These are phyloP conservation scores for Terebella lapidaria DNA, from an alignment of 2,888 invertebrate genomes.

Conservation along the genomic window DNA sequence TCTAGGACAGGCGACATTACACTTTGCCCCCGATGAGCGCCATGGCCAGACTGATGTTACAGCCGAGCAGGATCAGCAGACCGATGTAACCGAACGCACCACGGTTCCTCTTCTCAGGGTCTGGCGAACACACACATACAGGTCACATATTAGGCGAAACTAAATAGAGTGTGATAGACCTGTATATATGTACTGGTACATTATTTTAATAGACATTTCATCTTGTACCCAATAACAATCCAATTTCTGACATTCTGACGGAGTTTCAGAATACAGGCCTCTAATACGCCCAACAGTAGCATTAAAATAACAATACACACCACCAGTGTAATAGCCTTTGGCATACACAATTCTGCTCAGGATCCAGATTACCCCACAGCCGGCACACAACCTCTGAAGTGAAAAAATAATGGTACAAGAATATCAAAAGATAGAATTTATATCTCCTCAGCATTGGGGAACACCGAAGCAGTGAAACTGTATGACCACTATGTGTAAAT, in stretches of 20 bases:
- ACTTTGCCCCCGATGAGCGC: constrained; percentile 14
- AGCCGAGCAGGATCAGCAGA: constrained; percentile 34
- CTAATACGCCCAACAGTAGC: too few species aligned
- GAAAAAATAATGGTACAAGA: too few species aligned
- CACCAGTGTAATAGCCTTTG: constrained; percentile 54
- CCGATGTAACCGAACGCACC: constrained; percentile 47
- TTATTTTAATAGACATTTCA: too few species aligned
- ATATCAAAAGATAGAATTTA: too few species aligned
- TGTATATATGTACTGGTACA: too few species aligned
- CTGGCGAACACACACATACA: constrained; percentile 23
- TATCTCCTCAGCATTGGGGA: too few species aligned
- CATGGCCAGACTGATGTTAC: constrained; percentile 11
- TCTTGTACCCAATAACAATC: too few species aligned
- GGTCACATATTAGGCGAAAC: not conserved
- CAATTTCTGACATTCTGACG: too few species aligned
- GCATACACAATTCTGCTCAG: constrained; percentile 54
- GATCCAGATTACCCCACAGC: constrained; percentile 24
- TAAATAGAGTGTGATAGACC: too few species aligned
- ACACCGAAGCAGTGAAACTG: too few species aligned
- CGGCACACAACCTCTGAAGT: constrained; percentile 11
- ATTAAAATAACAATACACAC: constrained; percentile 31
- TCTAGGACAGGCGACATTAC: too few species aligned
- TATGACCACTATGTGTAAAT: not conserved
- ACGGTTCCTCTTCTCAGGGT: constrained; percentile 37
- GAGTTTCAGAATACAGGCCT: too few species aligned